phyloP scores from a whole-genome alignment of 1,140 invertebrate genomes.

The Teleogryllus occipitalis region DNA sequence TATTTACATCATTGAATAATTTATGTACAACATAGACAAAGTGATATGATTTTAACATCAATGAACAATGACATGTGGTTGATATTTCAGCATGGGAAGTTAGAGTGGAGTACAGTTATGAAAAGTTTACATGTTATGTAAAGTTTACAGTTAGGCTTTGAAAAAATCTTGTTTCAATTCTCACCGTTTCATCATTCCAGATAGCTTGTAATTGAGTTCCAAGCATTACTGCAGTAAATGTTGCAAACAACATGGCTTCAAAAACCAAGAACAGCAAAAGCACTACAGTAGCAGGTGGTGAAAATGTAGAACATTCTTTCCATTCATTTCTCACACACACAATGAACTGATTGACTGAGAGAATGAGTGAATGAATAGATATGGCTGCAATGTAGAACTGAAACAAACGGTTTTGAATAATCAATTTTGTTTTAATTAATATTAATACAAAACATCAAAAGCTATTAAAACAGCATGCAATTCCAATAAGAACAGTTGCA shows the following conservation, averaged over 20 bases:
- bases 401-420: conserved; percentile 36
- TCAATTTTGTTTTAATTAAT: neutral
- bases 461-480: neutral
- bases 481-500: neutral
- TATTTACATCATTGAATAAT: too few species aligned
- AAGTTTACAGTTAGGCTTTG: neutral
- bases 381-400: conserved; percentile 97
- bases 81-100: neutral
- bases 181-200: conserved; percentile 96
- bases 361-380: conserved; percentile 86
- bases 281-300: conserved; percentile 91
- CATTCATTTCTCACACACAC: conserved; percentile 90
- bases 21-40: too few species aligned
- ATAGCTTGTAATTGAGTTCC: conserved; percentile 96
- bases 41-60: neutral
- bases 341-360: conserved; percentile 89
- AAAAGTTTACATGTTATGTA: neutral
- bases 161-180: conserved; percentile 28
- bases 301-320: conserved; percentile 87
- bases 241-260: conserved; percentile 93
- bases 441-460: neutral
- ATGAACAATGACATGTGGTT: neutral
- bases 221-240: conserved; percentile 98
- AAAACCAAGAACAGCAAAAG: conserved; percentile 92
- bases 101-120: neutral